These are phyloP conservation scores for Craterocephalus amniculus DNA, from an alignment of 2,797 vertebrate species.

Conservation along the genomic window DNA sequence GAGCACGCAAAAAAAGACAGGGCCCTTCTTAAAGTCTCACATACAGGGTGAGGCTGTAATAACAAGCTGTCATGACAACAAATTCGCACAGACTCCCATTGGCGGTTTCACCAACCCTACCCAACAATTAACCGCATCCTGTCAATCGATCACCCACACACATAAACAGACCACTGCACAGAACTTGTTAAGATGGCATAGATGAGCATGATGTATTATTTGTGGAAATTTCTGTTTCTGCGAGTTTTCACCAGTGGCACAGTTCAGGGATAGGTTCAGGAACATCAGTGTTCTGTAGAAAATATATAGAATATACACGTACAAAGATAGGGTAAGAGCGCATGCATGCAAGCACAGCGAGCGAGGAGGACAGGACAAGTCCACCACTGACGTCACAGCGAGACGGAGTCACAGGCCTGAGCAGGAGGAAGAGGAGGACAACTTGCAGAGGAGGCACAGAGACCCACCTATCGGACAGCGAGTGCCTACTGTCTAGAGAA, in stretches of 20 bases:
- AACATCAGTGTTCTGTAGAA: slow-evolving; percentile 36
- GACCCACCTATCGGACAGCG: slow-evolving; percentile 93
- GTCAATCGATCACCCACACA: slow-evolving; percentile 50
- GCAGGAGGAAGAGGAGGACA: slow-evolving; percentile 71
- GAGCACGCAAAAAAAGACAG: slow-evolving; percentile 68
- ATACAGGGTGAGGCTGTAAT: slow-evolving; percentile 65
- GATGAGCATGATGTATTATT: slow-evolving; percentile 39
- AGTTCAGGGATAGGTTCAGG: slow-evolving; percentile 66
- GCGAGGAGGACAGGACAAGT: slow-evolving; percentile 86
- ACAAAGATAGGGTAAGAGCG: slow-evolving; percentile 77
- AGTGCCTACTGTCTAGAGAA: slow-evolving; percentile 95
- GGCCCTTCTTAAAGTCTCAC: slow-evolving; percentile 62
- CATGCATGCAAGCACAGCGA: slow-evolving; percentile 88
- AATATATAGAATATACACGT: slow-evolving; percentile 64
- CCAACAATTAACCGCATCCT: slow-evolving; percentile 48
- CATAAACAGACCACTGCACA: slow-evolving; percentile 38
- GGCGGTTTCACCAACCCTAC: slow-evolving; percentile 39
- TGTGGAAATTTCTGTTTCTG: slow-evolving; percentile 27
- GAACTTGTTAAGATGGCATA: slow-evolving; percentile 36
- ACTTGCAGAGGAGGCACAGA: slow-evolving; percentile 73
- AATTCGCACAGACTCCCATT: slow-evolving; percentile 32
- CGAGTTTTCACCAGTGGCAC: slow-evolving; percentile 55
- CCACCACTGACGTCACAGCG: slow-evolving; percentile 87
- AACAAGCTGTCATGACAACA: slow-evolving; percentile 64
- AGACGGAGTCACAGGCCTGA: slow-evolving; percentile 87